These are phyloP conservation scores for Hemibates koningsi DNA, from an alignment of 2,113 vertebrate species.

Conservation along the genomic window DNA sequence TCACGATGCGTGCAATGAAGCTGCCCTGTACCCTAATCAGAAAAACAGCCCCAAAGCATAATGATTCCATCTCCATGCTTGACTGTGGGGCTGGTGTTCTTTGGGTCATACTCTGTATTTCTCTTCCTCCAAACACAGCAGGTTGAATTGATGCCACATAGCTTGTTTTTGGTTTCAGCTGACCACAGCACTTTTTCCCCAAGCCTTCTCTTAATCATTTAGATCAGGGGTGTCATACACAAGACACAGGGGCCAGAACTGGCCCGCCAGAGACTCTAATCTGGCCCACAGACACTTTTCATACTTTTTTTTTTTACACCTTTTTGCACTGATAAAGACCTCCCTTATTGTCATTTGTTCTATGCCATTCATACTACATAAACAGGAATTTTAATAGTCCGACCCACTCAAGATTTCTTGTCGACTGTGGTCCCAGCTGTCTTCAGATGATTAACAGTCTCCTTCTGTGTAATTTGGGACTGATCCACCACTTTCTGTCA, in stretches of 20 bases:
- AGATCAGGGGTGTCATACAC: neutral
- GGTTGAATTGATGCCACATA: neutral
- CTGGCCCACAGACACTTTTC: neutral
- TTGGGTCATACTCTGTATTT: neutral
- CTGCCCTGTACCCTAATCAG: neutral
- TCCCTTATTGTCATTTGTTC: neutral
- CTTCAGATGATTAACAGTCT: neutral
- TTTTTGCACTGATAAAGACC: neutral
- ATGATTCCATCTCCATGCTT: neutral
- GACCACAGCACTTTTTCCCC: fast-evolving
- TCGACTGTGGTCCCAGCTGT: neutral
- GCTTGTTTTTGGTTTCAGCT: neutral
- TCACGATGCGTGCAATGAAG: neutral
- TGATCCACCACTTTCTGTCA: neutral
- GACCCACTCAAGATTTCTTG: neutral
- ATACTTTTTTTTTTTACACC: neutral
- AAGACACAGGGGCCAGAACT: neutral
- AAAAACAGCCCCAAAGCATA: neutral
- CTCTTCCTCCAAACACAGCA: neutral
- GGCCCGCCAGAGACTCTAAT: fast-evolving
- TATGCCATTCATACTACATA: neutral
- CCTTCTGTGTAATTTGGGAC: neutral
- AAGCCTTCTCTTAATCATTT: neutral
- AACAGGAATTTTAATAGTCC: neutral
- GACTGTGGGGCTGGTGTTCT: neutral